Evolutionary conservation across 2,113 vertebrate species (phyloP), one percentile per base, ranked within the genome.

Genomic region (Sinocyclocheilus maitianheensis): DNA sequence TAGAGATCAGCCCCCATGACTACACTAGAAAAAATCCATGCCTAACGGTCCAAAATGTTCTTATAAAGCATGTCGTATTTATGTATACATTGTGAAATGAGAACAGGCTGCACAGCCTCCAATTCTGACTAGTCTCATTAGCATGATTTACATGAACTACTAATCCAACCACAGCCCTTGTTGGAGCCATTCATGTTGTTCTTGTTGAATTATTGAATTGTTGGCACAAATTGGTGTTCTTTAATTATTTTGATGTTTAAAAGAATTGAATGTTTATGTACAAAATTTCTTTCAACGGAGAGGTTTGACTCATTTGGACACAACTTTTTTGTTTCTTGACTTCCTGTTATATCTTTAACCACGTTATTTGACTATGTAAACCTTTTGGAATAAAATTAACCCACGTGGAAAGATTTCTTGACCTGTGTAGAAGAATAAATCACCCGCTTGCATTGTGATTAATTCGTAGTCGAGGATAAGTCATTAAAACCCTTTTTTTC

Each of bases 91-190:
- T 63, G 37, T 80, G 2, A 24, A 80, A 63, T 63, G 55, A 60
- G 55, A 79, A 62, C 77, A 79, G 18, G 30, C 77, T 79, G 30
- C 53, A 60, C 30, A 79, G 18, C 14, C 24, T 69, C 9, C 60
- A 65, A 46, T 65, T 11, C 60, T 46, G 79, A 65, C 79, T 18
- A 6, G 26, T 30, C 4, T 4, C 9, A 69, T 20, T 51, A 69
- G 6, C 14, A 14, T 48, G 34, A 26, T 67, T 79, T 79, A 62
- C 55, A 79, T 79, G 2, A 40, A 22, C 5, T 40, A 60, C 53
- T 24, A 43, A 14, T 79, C 77, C 13, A 60, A n/a, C 20, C 20
- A 62, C 16, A 24, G 55, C 20, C 18, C 20, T 62, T 3, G 7
- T 9, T 62, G 22, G 22, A n/a, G 22, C 3, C 58, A n/a, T 62